Conservation (phyloP, 37 sponge, comb jelly and placozoan genomes). For the Chondrilla cf. caribensis region DNA sequence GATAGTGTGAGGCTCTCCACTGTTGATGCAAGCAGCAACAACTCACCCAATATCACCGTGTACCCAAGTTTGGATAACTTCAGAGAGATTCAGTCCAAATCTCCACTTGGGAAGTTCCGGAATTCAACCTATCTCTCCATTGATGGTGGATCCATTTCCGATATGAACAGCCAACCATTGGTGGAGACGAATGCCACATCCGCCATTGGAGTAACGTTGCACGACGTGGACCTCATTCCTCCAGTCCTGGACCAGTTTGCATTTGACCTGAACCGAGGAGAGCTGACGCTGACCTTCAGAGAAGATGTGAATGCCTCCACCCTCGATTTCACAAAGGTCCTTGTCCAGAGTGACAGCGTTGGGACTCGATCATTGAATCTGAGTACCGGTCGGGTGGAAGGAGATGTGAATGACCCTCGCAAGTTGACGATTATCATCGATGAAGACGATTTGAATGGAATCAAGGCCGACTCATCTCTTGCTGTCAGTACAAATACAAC, state of each 20-base stretch:
- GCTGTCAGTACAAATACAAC: conserved; percentile 61
- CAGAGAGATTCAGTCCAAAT: conserved; percentile 44
- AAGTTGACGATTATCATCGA: conserved; percentile 36
- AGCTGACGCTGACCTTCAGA: conserved; percentile 63
- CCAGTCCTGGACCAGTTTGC: conserved; percentile 49
- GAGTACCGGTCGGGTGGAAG: conserved; percentile 42
- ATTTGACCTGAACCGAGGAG: conserved; percentile 59
- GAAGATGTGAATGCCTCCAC: conserved; percentile 64
- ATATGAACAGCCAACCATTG: conserved; percentile 63
- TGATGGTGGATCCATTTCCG: conserved; percentile 36
- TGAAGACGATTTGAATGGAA: conserved; percentile 60
- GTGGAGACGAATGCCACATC: conserved; percentile 12
- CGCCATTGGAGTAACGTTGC: conserved; percentile 38
- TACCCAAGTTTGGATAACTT: conserved; percentile 47
- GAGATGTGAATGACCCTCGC: not conserved
- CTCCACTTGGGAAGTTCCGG: conserved; percentile 59
- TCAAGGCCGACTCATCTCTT: conserved; percentile 58
- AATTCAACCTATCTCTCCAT: conserved; percentile 62
- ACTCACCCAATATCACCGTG: conserved; percentile 52
- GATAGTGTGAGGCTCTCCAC: conserved; percentile 35
- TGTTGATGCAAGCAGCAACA: conserved; percentile 24
- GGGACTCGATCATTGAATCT: conserved; percentile 33
- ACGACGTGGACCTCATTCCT: conserved; percentile 67
- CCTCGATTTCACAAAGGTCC: conserved; percentile 36
- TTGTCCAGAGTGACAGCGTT: conserved; percentile 27